These are phyloP conservation scores for Riparia riparia DNA, from an alignment of 2,113 vertebrate genomes.

Conservation along the genomic window DNA sequence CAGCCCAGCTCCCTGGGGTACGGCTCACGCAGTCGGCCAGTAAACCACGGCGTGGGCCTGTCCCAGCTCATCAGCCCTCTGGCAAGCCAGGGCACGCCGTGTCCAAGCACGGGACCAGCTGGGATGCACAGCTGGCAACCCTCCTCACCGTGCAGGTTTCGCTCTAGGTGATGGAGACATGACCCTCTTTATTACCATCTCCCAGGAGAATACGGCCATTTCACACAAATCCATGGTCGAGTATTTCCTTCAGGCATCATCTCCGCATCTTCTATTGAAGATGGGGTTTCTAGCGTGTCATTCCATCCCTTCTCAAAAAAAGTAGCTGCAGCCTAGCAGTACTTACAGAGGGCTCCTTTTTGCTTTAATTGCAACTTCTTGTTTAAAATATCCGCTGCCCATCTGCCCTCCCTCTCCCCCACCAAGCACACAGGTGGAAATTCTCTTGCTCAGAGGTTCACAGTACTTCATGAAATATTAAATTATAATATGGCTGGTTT, in stretches of 20 bases:
- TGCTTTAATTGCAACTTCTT: not conserved
- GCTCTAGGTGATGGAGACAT: not conserved
- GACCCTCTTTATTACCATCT: accelerated
- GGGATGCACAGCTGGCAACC: not conserved
- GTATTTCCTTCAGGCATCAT: not conserved
- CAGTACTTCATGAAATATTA: not conserved
- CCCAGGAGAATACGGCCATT: not conserved
- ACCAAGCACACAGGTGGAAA: not conserved
- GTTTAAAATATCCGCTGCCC: not conserved
- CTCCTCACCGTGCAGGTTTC: not conserved
- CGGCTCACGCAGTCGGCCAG: accelerated
- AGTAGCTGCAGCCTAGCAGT: not conserved
- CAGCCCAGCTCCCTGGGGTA: not conserved
- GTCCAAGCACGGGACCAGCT: accelerated
- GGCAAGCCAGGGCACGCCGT: accelerated
- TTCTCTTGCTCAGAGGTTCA: conserved; percentile 6
- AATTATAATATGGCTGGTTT: conserved; percentile 14
- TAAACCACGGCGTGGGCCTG: accelerated
- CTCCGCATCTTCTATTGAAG: not conserved
- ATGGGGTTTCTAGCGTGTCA: not conserved
- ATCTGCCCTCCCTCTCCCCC: not conserved
- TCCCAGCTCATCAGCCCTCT: not conserved
- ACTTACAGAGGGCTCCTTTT: not conserved
- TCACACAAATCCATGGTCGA: not conserved
- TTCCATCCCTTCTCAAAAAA: not conserved